Evolutionary conservation across 2,888 invertebrate genomes (phyloP).

Genomic region (Ditula angustiorana): DNA sequence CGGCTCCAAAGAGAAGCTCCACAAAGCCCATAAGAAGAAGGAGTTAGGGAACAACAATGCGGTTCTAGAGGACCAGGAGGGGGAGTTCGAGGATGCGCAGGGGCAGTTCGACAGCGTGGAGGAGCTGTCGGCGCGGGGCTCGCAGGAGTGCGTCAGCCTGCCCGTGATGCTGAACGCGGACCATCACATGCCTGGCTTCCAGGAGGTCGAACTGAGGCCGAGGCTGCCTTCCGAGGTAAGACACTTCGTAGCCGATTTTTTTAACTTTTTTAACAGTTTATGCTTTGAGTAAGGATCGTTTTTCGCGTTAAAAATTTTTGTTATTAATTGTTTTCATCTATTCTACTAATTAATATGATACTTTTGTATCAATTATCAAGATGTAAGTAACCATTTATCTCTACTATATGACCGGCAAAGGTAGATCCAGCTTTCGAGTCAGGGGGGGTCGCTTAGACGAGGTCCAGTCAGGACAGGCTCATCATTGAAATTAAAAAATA

Average conservation of each 20-base stretch:
- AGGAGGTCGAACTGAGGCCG: conserved; percentile 77
- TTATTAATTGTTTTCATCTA: too few relatives aligned
- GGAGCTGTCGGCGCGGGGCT: conserved; percentile 69
- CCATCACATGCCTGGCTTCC: conserved; percentile 77
- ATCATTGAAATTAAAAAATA: too few relatives aligned
- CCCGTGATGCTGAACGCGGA: conserved; percentile 79
- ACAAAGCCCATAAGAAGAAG: conserved; percentile 78
- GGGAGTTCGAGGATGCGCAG: conserved; percentile 69
- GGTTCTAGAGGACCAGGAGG: conserved; percentile 80
- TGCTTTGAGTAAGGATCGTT: too few relatives aligned
- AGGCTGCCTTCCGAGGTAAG: conserved; percentile 77
- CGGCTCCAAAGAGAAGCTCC: conserved; percentile 82
- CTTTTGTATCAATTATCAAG: too few relatives aligned
- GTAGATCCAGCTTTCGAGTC: too few relatives aligned
- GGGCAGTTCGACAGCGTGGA: conserved; percentile 78
- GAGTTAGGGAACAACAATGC: conserved; percentile 81
- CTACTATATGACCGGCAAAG: too few relatives aligned
- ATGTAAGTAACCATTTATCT: too few relatives aligned
- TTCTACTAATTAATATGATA: too few relatives aligned
- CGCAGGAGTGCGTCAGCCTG: conserved; percentile 80
- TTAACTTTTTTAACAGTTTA: not conserved
- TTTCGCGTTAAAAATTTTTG: too few relatives aligned
- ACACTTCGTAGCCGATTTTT: not conserved
- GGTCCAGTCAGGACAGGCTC: too few relatives aligned
- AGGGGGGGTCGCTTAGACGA: too few relatives aligned